Evolutionary conservation across 2,797 vertebrate species (phyloP), one percentile per base, ranked within the genome.

Genomic region (Tarsius wallacei): DNA sequence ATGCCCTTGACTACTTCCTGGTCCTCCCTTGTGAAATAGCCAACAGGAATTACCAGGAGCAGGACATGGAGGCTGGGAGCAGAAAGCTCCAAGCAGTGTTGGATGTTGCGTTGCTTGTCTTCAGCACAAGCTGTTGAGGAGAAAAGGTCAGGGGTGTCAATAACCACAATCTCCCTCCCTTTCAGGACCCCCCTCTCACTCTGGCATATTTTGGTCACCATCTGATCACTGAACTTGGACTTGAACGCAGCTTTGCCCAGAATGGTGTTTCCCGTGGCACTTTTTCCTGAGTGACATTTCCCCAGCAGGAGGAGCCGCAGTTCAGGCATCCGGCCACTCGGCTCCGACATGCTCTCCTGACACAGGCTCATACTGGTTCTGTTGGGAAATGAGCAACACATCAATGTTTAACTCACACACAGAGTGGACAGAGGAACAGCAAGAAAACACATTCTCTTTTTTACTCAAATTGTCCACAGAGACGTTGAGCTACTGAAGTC

Each of bases 261-360:
- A 87, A 97, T 87, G 49, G 63, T 96, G 96, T 98, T 98, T 70
- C 97, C 97, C 0, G 96, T 97, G 90, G 96, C 90, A 4, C 97
- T 97, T 76, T 97, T 97, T 3, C 97, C 97, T 4, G 81, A 26
- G 0, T 71, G 76, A 0, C 0, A 33, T 59, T 96, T 98, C 26
- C 97, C 97, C 11, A 98, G 26, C 8, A 97, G 94, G 1, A 98
- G 95, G 17, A 98, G 93, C 9, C 81, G 77, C 61, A 97, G 64
- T 10, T 17, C 33, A 3, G 24, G 2, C 0, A 0, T 11, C 28
- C 14, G 1, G 26, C 4, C 31, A 17, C 7, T 53, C 19, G 1
- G 26, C 63, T 63, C 11, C 0, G 3, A 7, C 1, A 3, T 1
- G 3, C 7, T 36, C 17, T 63, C 28, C 80, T 26, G 83, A 19